These are phyloP conservation scores for Oxycera nigricornis DNA, from an alignment of 2,888 invertebrate genomes.

Conservation along the genomic window DNA sequence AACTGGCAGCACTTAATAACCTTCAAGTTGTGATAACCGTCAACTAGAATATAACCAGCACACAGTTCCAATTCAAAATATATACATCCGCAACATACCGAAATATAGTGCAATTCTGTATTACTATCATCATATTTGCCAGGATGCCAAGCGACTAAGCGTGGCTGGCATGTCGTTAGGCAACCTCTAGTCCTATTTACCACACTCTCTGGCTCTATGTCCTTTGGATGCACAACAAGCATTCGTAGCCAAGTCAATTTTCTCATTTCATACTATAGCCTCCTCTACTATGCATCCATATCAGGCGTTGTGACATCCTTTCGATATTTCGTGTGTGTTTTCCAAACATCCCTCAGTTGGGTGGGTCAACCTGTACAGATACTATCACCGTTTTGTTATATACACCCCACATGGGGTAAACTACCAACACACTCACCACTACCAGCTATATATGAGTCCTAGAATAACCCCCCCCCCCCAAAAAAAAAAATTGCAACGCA, in stretches of 20 bases:
- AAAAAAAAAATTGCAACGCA: background rate
- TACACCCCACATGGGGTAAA: background rate
- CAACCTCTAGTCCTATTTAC: conserved; percentile 43
- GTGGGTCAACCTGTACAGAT: background rate
- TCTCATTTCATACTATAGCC: background rate
- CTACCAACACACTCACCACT: background rate
- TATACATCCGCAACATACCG: background rate
- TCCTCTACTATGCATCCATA: background rate
- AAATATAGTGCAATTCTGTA: conserved; percentile 23
- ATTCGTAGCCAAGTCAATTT: conserved; percentile 27
- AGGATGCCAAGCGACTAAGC: conserved; percentile 1
- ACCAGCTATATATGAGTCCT: too few species aligned
- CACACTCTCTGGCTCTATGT: conserved; percentile 15
- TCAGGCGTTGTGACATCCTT: background rate
- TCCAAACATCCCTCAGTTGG: background rate
- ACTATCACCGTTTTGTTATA: background rate
- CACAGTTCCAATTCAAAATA: background rate
- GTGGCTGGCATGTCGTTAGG: conserved; percentile 42
- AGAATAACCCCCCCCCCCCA: background rate
- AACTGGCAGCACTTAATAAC: too few species aligned
- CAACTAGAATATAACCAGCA: too few species aligned
- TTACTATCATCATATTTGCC: conserved; percentile 38
- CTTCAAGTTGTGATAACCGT: too few species aligned
- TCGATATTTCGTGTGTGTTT: conserved; percentile 15
- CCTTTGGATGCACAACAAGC: conserved; percentile 17